Evolutionary conservation across 2,888 invertebrate genomes (phyloP).

Genomic region (Agrochola lota): DNA sequence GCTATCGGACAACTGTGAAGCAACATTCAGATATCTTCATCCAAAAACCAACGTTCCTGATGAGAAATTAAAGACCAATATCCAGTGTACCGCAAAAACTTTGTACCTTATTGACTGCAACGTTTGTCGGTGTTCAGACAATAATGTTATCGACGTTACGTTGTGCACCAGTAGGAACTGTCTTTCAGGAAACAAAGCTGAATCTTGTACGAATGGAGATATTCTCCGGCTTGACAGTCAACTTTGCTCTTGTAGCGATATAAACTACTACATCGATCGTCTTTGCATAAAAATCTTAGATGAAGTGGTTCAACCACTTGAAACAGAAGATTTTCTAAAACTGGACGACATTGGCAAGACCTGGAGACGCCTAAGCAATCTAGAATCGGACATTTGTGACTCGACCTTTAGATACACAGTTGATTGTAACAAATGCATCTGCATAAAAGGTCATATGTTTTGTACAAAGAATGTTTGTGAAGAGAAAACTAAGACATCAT

Average conservation of each 20-base stretch:
- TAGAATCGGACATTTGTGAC: conserved; percentile 28
- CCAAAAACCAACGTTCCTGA: conserved; percentile 42
- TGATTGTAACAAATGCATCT: conserved; percentile 77
- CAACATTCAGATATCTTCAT: conserved; percentile 66
- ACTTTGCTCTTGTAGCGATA: conserved; percentile 77
- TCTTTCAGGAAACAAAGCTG: conserved; percentile 67
- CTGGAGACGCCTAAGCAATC: conserved; percentile 46
- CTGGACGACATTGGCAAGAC: conserved; percentile 63
- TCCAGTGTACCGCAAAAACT: conserved; percentile 69
- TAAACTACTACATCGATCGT: conserved; percentile 74
- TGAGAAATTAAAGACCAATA: conserved; percentile 61
- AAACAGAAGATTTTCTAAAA: conserved; percentile 48
- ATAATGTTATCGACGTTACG: conserved; percentile 62
- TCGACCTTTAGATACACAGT: conserved; percentile 54
- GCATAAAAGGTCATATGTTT: conserved; percentile 48
- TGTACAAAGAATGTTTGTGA: conserved; percentile 69
- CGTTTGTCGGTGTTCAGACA: conserved; percentile 73
- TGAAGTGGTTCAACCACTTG: conserved; percentile 65
- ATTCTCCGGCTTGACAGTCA: conserved; percentile 69
- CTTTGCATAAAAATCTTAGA: conserved; percentile 70
- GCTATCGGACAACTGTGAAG: conserved; percentile 73
- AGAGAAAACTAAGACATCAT: background rate
- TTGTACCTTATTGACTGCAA: conserved; percentile 78
- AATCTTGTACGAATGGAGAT: conserved; percentile 74
- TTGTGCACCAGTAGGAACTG: conserved; percentile 76